Evolutionary conservation across 2,797 vertebrate genomes (phyloP).

Genomic region (Carapus acus): DNA sequence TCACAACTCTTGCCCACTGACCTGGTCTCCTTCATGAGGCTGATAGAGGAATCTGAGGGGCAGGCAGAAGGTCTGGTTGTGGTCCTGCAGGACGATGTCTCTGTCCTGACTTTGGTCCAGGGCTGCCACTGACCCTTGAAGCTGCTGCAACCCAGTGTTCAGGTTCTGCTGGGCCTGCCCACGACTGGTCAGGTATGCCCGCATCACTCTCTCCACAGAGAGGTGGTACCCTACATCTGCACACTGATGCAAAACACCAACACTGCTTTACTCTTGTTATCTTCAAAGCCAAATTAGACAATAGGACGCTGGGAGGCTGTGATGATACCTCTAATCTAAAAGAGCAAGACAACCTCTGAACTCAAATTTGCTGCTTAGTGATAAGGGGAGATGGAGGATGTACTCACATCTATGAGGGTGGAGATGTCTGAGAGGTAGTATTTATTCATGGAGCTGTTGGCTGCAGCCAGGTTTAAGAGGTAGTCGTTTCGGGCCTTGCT

Average conservation of each 20-base stretch:
- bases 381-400: too few species aligned
- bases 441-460: conserved; percentile 79
- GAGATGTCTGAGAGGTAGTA: conserved; percentile 80
- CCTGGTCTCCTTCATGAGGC: conserved; percentile 85
- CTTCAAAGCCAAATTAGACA: too few species aligned
- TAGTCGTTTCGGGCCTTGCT: conserved; percentile 87
- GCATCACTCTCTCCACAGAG: conserved; percentile 72
- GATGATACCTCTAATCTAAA: too few species aligned
- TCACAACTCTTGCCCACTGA: conserved; percentile 34
- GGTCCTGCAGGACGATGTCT: conserved; percentile 75
- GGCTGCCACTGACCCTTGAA: conserved; percentile 67
- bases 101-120: conserved; percentile 78
- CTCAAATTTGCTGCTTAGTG: too few species aligned
- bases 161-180: conserved; percentile 70
- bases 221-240: conserved; percentile 82
- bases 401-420: conserved; percentile 80
- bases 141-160: conserved; percentile 67
- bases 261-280: too few species aligned
- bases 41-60: conserved; percentile 79
- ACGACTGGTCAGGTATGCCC: conserved; percentile 71
- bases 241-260: too few species aligned
- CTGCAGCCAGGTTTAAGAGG: conserved; percentile 80
- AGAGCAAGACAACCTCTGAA: too few species aligned
- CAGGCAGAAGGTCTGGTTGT: conserved; percentile 76
- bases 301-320: background rate